Conservation (phyloP, 2,888 invertebrate species). For the Pristionchus fissidentatus region DNA sequence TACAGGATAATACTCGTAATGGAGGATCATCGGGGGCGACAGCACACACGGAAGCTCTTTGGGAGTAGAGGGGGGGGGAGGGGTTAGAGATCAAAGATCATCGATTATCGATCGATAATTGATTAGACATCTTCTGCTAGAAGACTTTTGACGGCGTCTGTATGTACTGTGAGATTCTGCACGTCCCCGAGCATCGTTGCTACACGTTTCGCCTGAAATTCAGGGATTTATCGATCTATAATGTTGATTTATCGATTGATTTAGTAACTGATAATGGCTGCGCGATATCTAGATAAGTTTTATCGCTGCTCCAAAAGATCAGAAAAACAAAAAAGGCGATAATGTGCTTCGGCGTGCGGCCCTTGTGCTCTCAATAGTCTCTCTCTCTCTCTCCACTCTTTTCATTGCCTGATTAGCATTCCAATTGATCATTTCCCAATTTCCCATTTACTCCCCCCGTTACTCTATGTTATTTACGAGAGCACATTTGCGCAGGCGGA, state of each 20-base stretch:
- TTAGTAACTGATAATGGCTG: no score
- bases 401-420: slow-evolving; percentile 36
- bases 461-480: slow-evolving; percentile 28
- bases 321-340: no score
- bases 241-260: no score
- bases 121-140: slow-evolving; percentile 47
- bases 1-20: slow-evolving; percentile 24
- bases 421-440: slow-evolving; percentile 34
- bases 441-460: neutral
- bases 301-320: no score
- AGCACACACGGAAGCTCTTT: slow-evolving; percentile 43
- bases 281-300: no score
- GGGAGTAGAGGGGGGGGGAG: neutral
- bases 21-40: slow-evolving; percentile 9
- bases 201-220: slow-evolving; percentile 61
- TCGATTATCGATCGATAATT: neutral
- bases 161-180: slow-evolving; percentile 56
- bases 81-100: slow-evolving; percentile 23
- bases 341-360: neutral
- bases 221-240: neutral
- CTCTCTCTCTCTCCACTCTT: neutral
- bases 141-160: slow-evolving; percentile 53
- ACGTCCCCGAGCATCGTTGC: slow-evolving; percentile 57
- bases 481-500: neutral
- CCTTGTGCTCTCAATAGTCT: neutral